Evolutionary conservation across 1,140 invertebrate species (phyloP), one percentile per base, ranked within the genome.

Genomic region (Ptiloglossa arizonensis): DNA sequence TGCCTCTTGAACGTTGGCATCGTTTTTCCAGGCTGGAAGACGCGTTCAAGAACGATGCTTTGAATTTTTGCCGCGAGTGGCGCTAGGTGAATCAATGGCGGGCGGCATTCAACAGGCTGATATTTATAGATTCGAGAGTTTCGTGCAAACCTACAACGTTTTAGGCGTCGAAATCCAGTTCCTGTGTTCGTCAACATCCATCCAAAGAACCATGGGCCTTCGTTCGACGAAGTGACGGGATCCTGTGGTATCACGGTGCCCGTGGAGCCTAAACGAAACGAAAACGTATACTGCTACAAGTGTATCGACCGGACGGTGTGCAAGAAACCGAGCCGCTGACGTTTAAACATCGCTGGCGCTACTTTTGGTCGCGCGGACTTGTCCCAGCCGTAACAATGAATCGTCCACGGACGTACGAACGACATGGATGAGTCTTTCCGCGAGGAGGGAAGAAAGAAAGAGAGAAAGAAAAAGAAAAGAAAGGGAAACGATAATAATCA

Each of bases 121-220:
- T 91, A 91, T 91, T 91, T 89, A 90, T 90, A 91, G 90, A 89
- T 63, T 79, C 74, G 69, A 83, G 87, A 89, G 87, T 90, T 88
- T 88, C 83, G 80, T 84, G 85, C 79, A 86, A 88, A 89, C 62
- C 68, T 77, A 82, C 85, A 83, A 77, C 79, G 83, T 83, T 89
- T 88, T 82, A 83, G 81, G 85, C 85, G 85, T 89, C 82, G 88
- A 91, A 90, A 87, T 86, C 80, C 64, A 70, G 64, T 80, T 79
- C 46, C 70, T 75, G 74, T 63, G 81, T 79, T 72, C 62, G 54
- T 79, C 77, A 82, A 72, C 35, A 64, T 79, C 50, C 24, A 71
- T 46, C 11, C 24, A 38, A 82, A 67, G 57, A 64, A 57, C 60
- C 59, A 63, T 64, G 32, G n/a, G n/a, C 67, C 35, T 52, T 9